Base-by-base conservation (phyloP, 2,113 vertebrate species). In the Nanger granti region DNA sequence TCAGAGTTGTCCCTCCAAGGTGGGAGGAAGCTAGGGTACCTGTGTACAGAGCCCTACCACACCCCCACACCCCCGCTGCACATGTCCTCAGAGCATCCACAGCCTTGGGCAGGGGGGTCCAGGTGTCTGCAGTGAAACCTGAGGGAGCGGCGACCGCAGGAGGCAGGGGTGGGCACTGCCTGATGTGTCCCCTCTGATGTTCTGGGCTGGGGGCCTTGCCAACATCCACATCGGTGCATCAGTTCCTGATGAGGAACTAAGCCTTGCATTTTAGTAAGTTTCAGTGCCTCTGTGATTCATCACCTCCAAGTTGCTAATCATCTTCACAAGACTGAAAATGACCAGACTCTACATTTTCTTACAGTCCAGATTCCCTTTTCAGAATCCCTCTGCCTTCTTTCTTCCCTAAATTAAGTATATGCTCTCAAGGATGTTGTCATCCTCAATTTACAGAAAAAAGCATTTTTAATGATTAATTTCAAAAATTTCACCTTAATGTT, bases 211-310 rank as follows among this genome's bases (percentile, higher is more conserved):
- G 80, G 28, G 29, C 37, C 62, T 69, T 7, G 54, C 7, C 2
- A 24, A 76, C 22, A 57, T 41, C 2, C 44, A 11, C 54, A 17
- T 52, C 55, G 24, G 15, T 76, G 59, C 26, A 8, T 31, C 8
- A 15, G 22, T 79, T 91, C 89, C 44, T 4, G 7, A 55, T 52
- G 28, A 86, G 93, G 91, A 97, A 93, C 85, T 52, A 89, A 76
- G 14, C 13, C 26, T 91, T 52, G 64, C 13, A 52, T 86, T 92
- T 79, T 41, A 89, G 37, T 66, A 59, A 54, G 59, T 96, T 95
- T 97, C 89, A 54, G 15, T 47, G 47, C 26, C 47, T 92, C 55
- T 4, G 26, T 98, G 97, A 97, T 85, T 98, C 97, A 98, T 86
- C 20, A 7, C 28, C 84, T 62, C 17, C 11, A 3, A n/a, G 12